These are phyloP conservation scores for Tarsius wallacei DNA, from an alignment of 2,797 vertebrate genomes.

Conservation along the genomic window DNA sequence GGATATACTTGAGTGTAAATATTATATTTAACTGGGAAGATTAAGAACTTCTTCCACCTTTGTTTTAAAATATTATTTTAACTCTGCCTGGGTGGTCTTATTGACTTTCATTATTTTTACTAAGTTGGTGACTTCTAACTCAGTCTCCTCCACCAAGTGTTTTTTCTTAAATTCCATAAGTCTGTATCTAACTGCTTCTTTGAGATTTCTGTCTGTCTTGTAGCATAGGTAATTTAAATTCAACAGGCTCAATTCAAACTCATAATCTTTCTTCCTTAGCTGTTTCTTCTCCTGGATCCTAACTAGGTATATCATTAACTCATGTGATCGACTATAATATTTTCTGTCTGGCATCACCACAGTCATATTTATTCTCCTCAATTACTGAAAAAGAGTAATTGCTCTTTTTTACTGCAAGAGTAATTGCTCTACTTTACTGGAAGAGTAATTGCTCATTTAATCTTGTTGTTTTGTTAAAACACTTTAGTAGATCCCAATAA, in stretches of 20 bases:
- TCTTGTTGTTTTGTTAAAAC: not conserved
- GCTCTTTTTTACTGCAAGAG: not conserved
- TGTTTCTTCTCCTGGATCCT: not conserved
- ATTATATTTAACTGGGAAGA: not conserved
- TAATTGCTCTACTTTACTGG: not conserved
- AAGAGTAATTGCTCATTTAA: not conserved
- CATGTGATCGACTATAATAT: not conserved
- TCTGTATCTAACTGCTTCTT: not conserved
- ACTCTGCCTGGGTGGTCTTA: not conserved
- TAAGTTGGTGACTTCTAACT: not conserved
- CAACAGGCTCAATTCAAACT: not conserved
- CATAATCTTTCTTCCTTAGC: not conserved
- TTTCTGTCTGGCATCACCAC: not conserved
- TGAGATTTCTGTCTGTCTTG: not conserved
- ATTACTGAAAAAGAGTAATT: not conserved
- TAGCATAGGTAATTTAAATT: not conserved
- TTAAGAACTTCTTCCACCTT: not conserved
- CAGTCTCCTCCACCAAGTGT: not conserved
- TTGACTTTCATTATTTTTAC: not conserved
- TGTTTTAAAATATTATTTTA: not conserved
- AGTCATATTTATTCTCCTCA: not conserved
- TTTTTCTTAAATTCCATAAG: not conserved
- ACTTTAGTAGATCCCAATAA: not conserved
- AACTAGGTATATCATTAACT: not conserved
- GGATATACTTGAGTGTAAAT: not conserved